phyloP scores from a whole-genome alignment of 1,140 invertebrate species.

The Monomorium pharaonis region DNA sequence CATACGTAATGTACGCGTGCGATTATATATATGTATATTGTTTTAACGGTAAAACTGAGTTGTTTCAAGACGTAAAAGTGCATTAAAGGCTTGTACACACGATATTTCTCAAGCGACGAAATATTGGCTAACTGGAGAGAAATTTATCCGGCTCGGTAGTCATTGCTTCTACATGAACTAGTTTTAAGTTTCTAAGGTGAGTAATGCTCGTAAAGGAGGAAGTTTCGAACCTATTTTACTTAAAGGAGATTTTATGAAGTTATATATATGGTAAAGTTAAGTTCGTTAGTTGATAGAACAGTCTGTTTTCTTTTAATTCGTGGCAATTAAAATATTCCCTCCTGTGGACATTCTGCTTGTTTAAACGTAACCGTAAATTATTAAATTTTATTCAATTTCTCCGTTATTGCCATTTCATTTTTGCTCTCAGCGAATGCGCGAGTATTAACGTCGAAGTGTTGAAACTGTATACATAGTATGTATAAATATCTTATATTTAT shows the following conservation, averaged over 20 bases:
- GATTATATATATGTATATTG: not conserved
- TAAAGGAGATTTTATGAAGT: constrained; percentile 49
- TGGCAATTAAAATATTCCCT: constrained; percentile 29
- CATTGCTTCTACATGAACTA: constrained; percentile 41
- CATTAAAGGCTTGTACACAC: not conserved
- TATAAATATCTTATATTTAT: not conserved
- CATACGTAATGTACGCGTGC: not conserved
- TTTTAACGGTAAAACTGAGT: not conserved
- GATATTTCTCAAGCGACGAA: constrained; percentile 6
- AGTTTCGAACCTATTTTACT: constrained; percentile 38
- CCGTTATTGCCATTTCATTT: not conserved
- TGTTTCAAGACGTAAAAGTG: not conserved
- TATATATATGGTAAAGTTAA: constrained; percentile 1
- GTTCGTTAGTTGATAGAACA: constrained; percentile 10
- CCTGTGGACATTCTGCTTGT: not conserved
- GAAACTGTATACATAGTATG: not conserved
- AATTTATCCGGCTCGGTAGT: constrained; percentile 33
- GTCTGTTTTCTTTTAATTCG: constrained; percentile 39
- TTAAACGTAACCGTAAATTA: not conserved
- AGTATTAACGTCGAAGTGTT: not conserved
- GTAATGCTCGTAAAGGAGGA: constrained; percentile 33
- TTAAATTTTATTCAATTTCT: constrained; percentile 16
- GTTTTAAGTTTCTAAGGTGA: constrained; percentile 49
- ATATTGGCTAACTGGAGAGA: constrained; percentile 24
- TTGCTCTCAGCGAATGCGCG: not conserved